Conservation (phyloP, 2,797 vertebrate species). For the Hapalemur alaotrensis region DNA sequence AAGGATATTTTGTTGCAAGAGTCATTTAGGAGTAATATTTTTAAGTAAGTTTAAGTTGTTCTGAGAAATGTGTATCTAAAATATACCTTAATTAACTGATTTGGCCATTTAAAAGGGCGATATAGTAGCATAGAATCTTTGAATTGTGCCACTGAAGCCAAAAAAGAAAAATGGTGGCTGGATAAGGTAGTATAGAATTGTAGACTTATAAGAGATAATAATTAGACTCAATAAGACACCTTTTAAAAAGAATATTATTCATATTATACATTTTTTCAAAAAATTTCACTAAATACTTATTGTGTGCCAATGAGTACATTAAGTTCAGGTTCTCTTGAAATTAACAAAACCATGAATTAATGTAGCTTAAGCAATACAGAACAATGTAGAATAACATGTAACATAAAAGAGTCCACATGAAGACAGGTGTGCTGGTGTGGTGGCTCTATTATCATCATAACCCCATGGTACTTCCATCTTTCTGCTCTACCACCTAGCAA, state of each 20-base stretch:
- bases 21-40: not conserved
- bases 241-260: not conserved
- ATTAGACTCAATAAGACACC: not conserved
- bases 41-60: not conserved
- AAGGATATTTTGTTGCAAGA: constrained; percentile 26
- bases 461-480: not conserved
- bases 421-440: not conserved
- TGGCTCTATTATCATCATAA: not conserved
- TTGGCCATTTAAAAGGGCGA: not conserved
- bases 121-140: not conserved
- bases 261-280: not conserved
- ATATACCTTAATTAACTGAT: not conserved
- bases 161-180: not conserved
- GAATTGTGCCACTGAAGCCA: not conserved
- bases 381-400: not conserved
- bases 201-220: not conserved
- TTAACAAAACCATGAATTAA: not conserved
- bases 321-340: not conserved
- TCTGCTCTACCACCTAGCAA: not conserved
- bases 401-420: not conserved
- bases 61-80: not conserved
- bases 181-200: not conserved
- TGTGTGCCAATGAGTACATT: not conserved
- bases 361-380: not conserved
- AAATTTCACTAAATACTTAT: not conserved